Evolutionary conservation across 2,888 invertebrate genomes (phyloP), one percentile per base, ranked within the genome.

Genomic region (Drosophila merina): DNA sequence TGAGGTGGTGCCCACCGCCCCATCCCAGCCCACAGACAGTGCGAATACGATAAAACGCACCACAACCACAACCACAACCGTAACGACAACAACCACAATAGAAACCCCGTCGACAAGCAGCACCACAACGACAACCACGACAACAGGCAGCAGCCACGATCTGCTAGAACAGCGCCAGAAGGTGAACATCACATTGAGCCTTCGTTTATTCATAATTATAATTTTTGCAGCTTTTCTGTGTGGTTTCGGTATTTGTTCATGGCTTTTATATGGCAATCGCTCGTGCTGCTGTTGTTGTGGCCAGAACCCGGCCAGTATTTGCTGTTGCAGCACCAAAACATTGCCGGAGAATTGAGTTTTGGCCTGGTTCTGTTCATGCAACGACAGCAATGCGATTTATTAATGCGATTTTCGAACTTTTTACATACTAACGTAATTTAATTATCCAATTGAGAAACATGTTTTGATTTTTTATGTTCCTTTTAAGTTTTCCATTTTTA

Each of bases 161-260:
- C 76, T 75, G 47, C 70, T 51, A 69, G 77, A 80, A 58, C 86
- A 88, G 76, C 87, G 88, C 86, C 90, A 90, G 90, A 90, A 91
- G 91, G 91, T 90, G 91, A 91, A 91, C 84, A 91, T 91, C 88
- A 90, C 89, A 83, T 88, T 91, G 88, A 91, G 89, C 86, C 86
- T 90, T 77, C 91, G 89, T 89, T 84, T 88, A 76, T 89, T 91
- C 87, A 71, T 91, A 86, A 82, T 88, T 84, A 74, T 90, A 86
- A 79, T 91, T 78, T 85, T 89, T 89, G 88, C 87, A 83, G 90
- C 90, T 90, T 91, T 90, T 90, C 77, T 91, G 79, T 91, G 91
- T 91, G 91, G 91, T 91, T 91, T 90, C 88, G 91, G 91, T 90
- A 84, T 90, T 86, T 91, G 91, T 90, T 89, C 89, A 87, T 91